Conservation (phyloP, 92 coral and sea anemone species). For the Umimayanthus chanpuru region DNA sequence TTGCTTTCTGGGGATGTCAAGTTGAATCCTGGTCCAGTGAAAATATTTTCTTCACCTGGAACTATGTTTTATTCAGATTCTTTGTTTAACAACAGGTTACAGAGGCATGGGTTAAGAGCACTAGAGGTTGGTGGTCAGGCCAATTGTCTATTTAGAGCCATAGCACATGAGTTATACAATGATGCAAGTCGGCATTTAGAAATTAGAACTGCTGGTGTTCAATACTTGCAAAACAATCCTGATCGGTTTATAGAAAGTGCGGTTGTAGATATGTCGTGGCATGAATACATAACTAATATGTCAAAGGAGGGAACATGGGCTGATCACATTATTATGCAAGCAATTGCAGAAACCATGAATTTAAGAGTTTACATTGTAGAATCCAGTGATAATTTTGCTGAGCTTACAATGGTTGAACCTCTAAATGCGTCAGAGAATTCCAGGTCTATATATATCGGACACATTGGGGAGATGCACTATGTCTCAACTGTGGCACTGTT, state of each 20-base stretch:
- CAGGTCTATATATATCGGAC: background rate
- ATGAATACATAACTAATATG: constrained; percentile 4
- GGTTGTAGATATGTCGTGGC: constrained; percentile 17
- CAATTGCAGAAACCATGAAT: constrained; percentile 17
- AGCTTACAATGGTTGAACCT: background rate
- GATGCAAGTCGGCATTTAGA: constrained; percentile 15
- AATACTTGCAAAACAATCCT: constrained; percentile 29
- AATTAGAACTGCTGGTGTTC: constrained; percentile 27
- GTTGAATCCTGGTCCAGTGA: too few relatives aligned
- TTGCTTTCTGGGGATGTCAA: too few relatives aligned
- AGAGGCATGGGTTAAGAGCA: constrained; percentile 10
- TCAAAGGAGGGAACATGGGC: constrained; percentile 22
- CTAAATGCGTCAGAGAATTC: background rate
- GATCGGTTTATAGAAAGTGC: constrained; percentile 14
- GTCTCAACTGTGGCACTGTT: constrained; percentile 8
- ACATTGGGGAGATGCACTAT: background rate
- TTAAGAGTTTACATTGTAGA: constrained; percentile 8
- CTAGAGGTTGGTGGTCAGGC: constrained; percentile 25
- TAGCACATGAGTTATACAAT: constrained; percentile 16
- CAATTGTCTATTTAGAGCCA: constrained; percentile 23
- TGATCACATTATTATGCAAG: constrained; percentile 32
- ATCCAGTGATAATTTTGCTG: constrained; percentile 16
- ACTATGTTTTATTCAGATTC: background rate
- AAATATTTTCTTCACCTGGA: too few relatives aligned
- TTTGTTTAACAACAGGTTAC: constrained; percentile 20